Evolutionary conservation across 2,888 invertebrate genomes (phyloP), one percentile per base, ranked within the genome.

Genomic region (Notodonta dromedarius): DNA sequence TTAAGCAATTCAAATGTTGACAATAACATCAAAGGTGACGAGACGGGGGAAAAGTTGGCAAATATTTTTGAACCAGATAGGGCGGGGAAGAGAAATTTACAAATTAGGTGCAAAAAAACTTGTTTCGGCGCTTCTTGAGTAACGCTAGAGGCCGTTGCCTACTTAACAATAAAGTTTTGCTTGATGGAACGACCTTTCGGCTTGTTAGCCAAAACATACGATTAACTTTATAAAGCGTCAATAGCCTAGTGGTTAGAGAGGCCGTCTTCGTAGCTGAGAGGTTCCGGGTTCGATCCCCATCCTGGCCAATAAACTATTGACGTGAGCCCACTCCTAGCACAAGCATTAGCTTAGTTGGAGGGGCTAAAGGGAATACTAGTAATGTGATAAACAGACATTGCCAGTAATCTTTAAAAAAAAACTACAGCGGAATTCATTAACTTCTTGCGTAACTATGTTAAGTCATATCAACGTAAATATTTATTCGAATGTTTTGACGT

Each of bases 391-490:
- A n/a, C n/a, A n/a, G n/a, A n/a, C n/a, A n/a, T n/a, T n/a, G n/a
- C n/a, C n/a, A n/a, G n/a, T n/a, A n/a, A n/a, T n/a, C n/a, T n/a
- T n/a, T n/a, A n/a, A n/a, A n/a, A n/a, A n/a, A n/a, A 35, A 9
- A 87, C 88, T 88, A 87, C 64, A 71, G 72, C 70, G 70, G 71
- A 84, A 80, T 84, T 85, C 85, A 87, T 86, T 77, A 79, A 79
- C 78, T 84, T 83, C 80, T 86, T 85, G 82, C 79, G 80, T 84
- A 87, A 88, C 86, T 87, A 91, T 90, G 87, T 76, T 82, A 85
- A 89, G 84, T 73, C 66, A 67, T 74, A 71, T 80, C 80, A 82
- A 79, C 44, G 76, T 71, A 79, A 78, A 24, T 24, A 24, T 24
- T 84, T 82, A 76, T 77, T 80, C 78, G 69, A 58, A 71, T 67